phyloP scores from a whole-genome alignment of 2,797 vertebrate species.

The Gila robusta region DNA sequence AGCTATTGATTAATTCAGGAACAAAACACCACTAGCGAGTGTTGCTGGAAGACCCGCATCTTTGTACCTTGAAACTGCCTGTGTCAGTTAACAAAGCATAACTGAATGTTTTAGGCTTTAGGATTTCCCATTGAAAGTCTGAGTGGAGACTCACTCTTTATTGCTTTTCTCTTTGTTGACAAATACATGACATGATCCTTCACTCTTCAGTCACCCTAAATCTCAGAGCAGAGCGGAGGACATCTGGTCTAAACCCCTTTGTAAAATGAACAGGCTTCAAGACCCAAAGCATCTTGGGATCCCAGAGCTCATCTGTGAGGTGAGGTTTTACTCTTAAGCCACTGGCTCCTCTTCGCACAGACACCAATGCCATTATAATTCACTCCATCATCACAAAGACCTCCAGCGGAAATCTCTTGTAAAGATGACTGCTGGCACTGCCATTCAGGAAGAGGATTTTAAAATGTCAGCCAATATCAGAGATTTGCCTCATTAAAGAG shows the following conservation, averaged over 20 bases:
- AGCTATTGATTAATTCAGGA: not conserved
- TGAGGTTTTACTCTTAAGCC: slow-evolving; percentile 76
- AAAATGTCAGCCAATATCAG: slow-evolving; percentile 81
- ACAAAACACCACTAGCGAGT: not conserved
- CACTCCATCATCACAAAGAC: slow-evolving; percentile 77
- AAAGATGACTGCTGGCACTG: slow-evolving; percentile 82
- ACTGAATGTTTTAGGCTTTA: slow-evolving; percentile 75
- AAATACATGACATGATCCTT: slow-evolving; percentile 67
- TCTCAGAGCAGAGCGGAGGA: slow-evolving; percentile 54
- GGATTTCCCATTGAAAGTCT: slow-evolving; percentile 66
- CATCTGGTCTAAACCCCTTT: slow-evolving; percentile 22
- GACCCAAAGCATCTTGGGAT: slow-evolving; percentile 27
- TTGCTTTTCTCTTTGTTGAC: slow-evolving; percentile 60
- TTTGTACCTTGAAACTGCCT: not conserved
- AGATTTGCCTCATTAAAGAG: slow-evolving; percentile 83
- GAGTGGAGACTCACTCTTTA: slow-evolving; percentile 27
- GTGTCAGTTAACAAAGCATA: not conserved
- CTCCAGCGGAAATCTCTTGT: slow-evolving; percentile 75
- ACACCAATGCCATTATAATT: slow-evolving; percentile 80
- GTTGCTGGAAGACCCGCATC: not conserved
- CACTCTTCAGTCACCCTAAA: slow-evolving; percentile 61
- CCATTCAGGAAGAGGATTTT: slow-evolving; percentile 81
- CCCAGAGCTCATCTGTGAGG: slow-evolving; percentile 64
- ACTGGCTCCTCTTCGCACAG: slow-evolving; percentile 56
- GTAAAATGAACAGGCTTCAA: slow-evolving; percentile 26